Base-by-base conservation (phyloP, 2,888 invertebrate genomes). In the Lordiphosa andalusiaca region DNA sequence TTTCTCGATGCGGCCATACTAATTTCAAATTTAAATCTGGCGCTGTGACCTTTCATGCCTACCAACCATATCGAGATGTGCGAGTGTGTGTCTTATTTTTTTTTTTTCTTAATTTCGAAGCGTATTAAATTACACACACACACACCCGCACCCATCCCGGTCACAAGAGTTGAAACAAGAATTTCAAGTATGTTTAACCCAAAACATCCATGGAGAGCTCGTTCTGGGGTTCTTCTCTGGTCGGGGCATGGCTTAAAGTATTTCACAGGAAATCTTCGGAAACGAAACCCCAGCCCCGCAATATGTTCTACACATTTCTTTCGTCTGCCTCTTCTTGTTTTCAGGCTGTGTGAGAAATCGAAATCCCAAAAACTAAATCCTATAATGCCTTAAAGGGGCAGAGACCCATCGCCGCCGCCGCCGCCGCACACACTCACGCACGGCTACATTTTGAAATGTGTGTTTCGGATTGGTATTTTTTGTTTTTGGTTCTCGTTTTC, bases 301-400 rank as follows among this genome's bases (percentile, higher is more conserved):
- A 78, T 78, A 80, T 78, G 77, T 78, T 78, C 77, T 83, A 80
- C 77, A 78, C 83, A 78, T 78, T 83, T 78, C 80, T 73, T 65
- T 63, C 56, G 56, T 53, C 46, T 63, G 58, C 51, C 58, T 33
- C 47, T 38, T 12, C 39, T 12, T 16, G 2, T 25, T 21, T 13
- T 33, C 12, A 16, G 19, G 38, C 40, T 63, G 76, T 77, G 77
- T 80, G 77, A 78, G 84, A 80, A 84, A 83, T 82, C 85, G 84
- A 85, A 83, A 83, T 83, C 85, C 85, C 85, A 75, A 82, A 78
- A 81, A 81, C 84, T 81, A 82, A 82, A 82, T 82, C 82, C 84
- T 85, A 83, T 85, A 82, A 82, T 82, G 85, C 82, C 69, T 68
- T 67, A 66, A 67, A 75, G 68, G 73, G 74, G 75, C 61, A 39